Base-by-base conservation (phyloP, 2,797 vertebrate genomes). In the Rousettus madagascariensis region DNA sequence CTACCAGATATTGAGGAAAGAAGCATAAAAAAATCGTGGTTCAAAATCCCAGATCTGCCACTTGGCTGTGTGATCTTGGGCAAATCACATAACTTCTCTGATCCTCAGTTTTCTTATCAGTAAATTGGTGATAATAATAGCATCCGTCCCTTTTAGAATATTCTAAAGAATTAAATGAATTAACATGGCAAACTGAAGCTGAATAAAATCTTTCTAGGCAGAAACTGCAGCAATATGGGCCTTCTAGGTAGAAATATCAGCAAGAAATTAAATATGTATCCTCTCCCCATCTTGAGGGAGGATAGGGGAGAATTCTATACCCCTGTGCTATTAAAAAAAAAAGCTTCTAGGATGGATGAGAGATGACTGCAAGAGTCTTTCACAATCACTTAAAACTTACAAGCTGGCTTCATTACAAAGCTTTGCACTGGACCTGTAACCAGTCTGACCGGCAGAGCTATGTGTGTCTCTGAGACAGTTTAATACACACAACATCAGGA, bases 151-250 rank as follows among this genome's bases (percentile, higher is more conserved):
- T 59, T 33, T 69, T 82, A 53, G 8, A 66, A 49, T 46, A 92
- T 86, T 66, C 8, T 86, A n/a, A 92, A 92, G 13, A 95, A 87
- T 36, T 49, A 86, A 88, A 71, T 77, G 49, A 78, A 24, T 61
- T 80, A 43, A 49, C 8, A 65, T 69, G 57, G 15, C 15, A 95
- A 57, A 57, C 51, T 38, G 51, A 9, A 1, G 5, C 4, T 53
- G 20, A 69, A 49, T 86, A 68, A 46, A 75, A 53, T 38, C 66
- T 43, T 59, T 4, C 10, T 69, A 87, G 22, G 24, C 28, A 74
- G 24, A 77, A 90, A 88, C 2, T 20, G 3, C 15, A 26, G 1
- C 6, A 20, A 6, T 57, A 30, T 66, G 20, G 1, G 57, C 93
- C 26, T 92, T 77, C 16, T n/a, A 41, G 11, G 20, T 9, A 59